Percentiles rank a stretch among this genome's conserved stretches.
These are phyloP conservation scores for Cephus sareptanus DNA, from an alignment of 2,888 invertebrate genomes.

Conservation along the genomic window DNA sequence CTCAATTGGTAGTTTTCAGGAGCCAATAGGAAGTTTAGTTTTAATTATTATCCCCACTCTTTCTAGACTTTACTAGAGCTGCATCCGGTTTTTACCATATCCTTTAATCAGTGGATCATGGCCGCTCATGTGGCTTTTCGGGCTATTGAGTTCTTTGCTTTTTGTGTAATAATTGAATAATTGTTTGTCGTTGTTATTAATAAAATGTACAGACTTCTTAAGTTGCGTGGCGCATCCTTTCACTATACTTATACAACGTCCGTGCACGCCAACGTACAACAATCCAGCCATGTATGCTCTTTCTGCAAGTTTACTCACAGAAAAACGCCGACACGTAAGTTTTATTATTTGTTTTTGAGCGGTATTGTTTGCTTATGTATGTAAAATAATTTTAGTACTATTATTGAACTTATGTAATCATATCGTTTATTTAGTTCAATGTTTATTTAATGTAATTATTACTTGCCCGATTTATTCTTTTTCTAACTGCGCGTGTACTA, in stretches of 20 bases:
- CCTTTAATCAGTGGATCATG: not conserved
- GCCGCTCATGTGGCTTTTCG: not conserved
- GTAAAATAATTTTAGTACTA: not conserved
- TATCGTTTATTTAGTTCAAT: not conserved
- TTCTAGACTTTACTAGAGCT: not conserved
- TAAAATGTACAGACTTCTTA: constrained; percentile 48
- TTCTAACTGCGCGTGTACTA: not conserved
- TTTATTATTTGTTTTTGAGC: constrained; percentile 1
- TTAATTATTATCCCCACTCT: not conserved
- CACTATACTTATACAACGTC: constrained; percentile 32
- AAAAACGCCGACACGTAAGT: constrained; percentile 40
- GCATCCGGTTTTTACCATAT: not conserved
- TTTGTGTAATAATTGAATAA: not conserved
- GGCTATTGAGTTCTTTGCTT: not conserved
- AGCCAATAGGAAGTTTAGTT: not conserved
- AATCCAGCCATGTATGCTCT: constrained; percentile 38
- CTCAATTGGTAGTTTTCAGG: not conserved
- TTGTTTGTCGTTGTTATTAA: not conserved
- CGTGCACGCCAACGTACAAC: constrained; percentile 26
- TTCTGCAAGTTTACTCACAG: constrained; percentile 49
- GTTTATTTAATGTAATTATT: not conserved
- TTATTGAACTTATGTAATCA: not conserved
- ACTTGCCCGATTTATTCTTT: not conserved
- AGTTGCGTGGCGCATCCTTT: constrained; percentile 23
- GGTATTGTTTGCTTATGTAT: not conserved